Evolutionary conservation across 1,140 invertebrate genomes (phyloP), one percentile per base, ranked within the genome.

Genomic region (Cyrtorhinus lividipennis): DNA sequence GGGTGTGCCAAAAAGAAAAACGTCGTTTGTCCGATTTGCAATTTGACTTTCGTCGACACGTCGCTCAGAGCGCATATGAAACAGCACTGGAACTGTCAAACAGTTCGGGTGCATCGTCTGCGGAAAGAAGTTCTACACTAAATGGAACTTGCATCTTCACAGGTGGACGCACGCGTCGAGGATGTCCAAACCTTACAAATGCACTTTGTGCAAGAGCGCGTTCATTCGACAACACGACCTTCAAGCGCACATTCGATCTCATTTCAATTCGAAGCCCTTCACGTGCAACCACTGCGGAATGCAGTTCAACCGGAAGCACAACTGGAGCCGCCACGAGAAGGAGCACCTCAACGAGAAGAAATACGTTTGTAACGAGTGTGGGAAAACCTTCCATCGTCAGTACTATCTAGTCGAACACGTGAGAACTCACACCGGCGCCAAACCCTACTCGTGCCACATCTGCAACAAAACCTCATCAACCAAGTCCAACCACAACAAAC

Each of bases 271-370:
- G 38, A 80, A 84, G 62, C 87, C 87, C 1, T 94, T 90, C 73
- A 90, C 88, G 1, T 94, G 90, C 73, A 94, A 95, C 70, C 87
- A 91, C 72, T 96, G 93, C 73, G 92, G 90, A 24, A 89, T 90
- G 56, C 87, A 92, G 70, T 96, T 97, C 73, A 93, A 92, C 60
- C 81, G 90, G 22, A 92, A 93, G 71, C 92, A 91, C 72, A 95
- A 94, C 72, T 88, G 93, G 69, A 80, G 92, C 70, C 81, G 91
- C 46, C 93, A 95, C 72, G 86, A 92, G 2, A 81, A 88, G 44
- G 91, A 94, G 70, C 92, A 97, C 74, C 88, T 90, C 63, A 86
- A 83, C 61, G 88, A 84, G 62, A 95, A 95, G 76, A 85, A 85
- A 56, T 92, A 87, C 70, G 87, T 84, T 65, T 96, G 92, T 74